Base-by-base conservation (phyloP, 2,888 invertebrate genomes). In the Drosophila formosana region DNA sequence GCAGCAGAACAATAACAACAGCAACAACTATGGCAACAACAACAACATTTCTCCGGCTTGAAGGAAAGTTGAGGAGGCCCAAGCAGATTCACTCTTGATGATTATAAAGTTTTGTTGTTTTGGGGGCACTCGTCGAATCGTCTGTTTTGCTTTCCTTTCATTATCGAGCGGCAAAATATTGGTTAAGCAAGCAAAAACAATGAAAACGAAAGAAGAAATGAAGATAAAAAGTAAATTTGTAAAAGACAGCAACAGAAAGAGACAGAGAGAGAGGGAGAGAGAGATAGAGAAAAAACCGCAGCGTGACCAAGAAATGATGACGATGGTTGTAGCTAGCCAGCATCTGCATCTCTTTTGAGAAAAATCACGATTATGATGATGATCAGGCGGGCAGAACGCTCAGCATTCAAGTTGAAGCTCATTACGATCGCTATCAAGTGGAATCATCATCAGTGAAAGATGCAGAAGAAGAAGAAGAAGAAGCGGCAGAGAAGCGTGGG, bases 161-260 rank as follows among this genome's bases (percentile, higher is more conserved):
- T 83, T 84, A 89, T 89, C 70, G 87, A 87, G 86, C 82, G 76
- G 88, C 86, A 87, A 88, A 87, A 86, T 84, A 84, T 89, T 89
- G 87, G 84, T 89, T 83, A 80, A 83, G 73, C 87, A 86, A 84
- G 87, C 84, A 85, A 73, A 75, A 75, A 82, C 82, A 82, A 82
- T 85, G 88, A 85, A 82, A 82, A 88, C 86, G 88, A 82, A 85
- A 85, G 75, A 88, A 64, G 78, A 65, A 62, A 66, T 43, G 68
- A 60, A 62, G 69, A 52, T 55, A 69, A 69, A 75, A 76, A 74
- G 68, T 74, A 74, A 73, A 62, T 78, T 78, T 78, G 8, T 26
- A 63, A 60, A 53, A 68, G 65, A 75, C 37, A 23, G 39, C n/a
- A 30, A 26, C 53, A 23, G 79, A 67, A 52, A 68, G 74, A 83